A percentile compares a stretch with the other conserved stretches of the same genome.
These are phyloP conservation scores for Malaclemys terrapin DNA, from an alignment of 2,113 vertebrate genomes.

Conservation along the genomic window DNA sequence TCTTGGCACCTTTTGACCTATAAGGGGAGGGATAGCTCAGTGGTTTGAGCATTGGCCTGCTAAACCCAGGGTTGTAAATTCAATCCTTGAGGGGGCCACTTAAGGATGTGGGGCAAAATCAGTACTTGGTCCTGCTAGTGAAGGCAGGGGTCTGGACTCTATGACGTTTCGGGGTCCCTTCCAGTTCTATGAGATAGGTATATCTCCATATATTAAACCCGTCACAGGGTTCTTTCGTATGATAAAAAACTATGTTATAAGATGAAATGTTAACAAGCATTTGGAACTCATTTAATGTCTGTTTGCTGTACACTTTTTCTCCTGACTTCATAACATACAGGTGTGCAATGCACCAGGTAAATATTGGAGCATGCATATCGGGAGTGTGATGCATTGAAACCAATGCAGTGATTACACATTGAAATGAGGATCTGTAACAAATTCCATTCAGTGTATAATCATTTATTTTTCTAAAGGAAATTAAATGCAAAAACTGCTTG, in stretches of 20 bases:
- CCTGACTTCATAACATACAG: neutral
- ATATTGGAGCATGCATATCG: neutral
- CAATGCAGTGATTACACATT: neutral
- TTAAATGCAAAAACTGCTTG: neutral
- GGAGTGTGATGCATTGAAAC: neutral
- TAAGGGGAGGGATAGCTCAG: no score
- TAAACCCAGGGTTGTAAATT: no score
- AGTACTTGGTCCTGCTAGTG: no score
- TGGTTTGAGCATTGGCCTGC: no score
- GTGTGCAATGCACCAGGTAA: neutral
- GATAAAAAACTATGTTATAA: no score
- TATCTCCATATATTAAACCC: no score
- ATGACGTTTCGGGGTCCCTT: no score
- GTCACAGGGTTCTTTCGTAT: no score
- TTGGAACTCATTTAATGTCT: neutral
- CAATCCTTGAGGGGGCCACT: no score
- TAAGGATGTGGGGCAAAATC: no score
- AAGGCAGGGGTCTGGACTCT: no score
- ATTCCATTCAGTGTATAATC: neutral
- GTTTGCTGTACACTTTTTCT: neutral
- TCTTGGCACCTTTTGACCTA: neutral
- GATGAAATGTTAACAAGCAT: neutral
- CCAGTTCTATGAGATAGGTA: no score
- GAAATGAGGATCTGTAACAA: neutral
- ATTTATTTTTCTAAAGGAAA: neutral